Evolutionary conservation across 2,113 vertebrate genomes (phyloP), one percentile per base, ranked within the genome.

Genomic region (Heterotis niloticus): DNA sequence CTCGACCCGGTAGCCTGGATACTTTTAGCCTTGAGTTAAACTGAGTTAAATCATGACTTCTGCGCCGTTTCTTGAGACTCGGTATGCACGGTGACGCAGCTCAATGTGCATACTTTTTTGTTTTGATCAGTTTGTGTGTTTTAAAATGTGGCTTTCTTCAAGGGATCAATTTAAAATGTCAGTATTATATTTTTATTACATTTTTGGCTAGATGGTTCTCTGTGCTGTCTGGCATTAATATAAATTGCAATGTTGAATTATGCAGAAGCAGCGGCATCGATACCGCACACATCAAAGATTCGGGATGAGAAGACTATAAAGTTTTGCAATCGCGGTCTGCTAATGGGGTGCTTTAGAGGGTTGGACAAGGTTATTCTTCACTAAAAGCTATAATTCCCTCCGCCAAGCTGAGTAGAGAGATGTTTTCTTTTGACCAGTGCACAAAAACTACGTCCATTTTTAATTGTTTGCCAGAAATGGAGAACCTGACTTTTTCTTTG

Each of bases 171-270:
- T 57, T 75, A 9, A 70, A 17, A 62, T 65, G 26, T 16, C 24
- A n/a, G 52, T 57, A 18, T 57, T 66, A 34, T 26, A 75, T n/a
- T 44, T 26, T 56, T 54, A 26, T 60, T 79, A 23, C 24, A 62
- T 77, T 44, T 59, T 20, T 26, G 56, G 56, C 26, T 66, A 66
- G 34, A 77, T 77, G 65, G 44, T 75, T 79, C 57, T 26, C 66
- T 11, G 26, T 17, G 17, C 28, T 67, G 64, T 78, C 56, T 29
- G n/a, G 20, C 70, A 51, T 79, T 77, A 77, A 77, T 73, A 72
- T 65, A 71, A 77, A 71, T 72, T 20, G 59, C 60, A 57, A n/a
- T 57, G 66, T 71, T 60, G 71, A 81, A 77, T 81, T 64, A 78
- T 77, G 59, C 67, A 72, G 66, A 26, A 70, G 68, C n/a, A 23